Base-by-base conservation (phyloP, 2,113 vertebrate genomes). In the Salvelinus alpinus region DNA sequence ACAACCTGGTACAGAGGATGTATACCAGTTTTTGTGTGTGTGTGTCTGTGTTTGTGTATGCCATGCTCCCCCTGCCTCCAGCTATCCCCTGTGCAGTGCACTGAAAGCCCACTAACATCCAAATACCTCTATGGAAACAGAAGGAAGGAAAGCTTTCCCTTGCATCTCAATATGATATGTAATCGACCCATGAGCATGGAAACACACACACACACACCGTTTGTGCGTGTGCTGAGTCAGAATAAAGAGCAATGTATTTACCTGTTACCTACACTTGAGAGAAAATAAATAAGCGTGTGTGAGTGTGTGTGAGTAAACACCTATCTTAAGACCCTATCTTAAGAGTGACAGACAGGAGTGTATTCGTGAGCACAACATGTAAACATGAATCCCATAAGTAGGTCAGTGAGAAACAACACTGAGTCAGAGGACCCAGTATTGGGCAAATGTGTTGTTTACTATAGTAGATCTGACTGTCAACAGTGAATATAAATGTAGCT, bases 331-430 rank as follows among this genome's bases (percentile, higher is more conserved):
- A n/a, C n/a, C 29, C 29, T 48, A 22, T 3, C 25, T 44, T 12
- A 57, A 25, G 24, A 29, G 54, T 3, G 31, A 44, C 14, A 29
- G 65, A 73, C 51, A 74, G 71, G 16, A 70, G 27, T 20, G 12
- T 74, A 31, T 79, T 20, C 14, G 38, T 34, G 13, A 16, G 44
- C 8, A 47, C 59, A 27, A 29, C 70, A 67, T 47, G 48, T 24
- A 66, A 79, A 64, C 72, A 74, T 79, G 67, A 71, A 25, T 79
- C 25, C 44, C 59, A 74, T 70, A 64, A 74, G 66, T 57, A 74
- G 66, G 34, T 64, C 57, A 44, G 29, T 20, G 5, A 27, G 11
- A 62, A 6, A 34, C 27, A 59, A 8, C 60, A 34, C 3, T 6
- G 6, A 67, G 65, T 34, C 65, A 67, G 13, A 18, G 25, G 65